Evolutionary conservation across 2,797 vertebrate genomes (phyloP).

Genomic region (Heliangelus exortis): DNA sequence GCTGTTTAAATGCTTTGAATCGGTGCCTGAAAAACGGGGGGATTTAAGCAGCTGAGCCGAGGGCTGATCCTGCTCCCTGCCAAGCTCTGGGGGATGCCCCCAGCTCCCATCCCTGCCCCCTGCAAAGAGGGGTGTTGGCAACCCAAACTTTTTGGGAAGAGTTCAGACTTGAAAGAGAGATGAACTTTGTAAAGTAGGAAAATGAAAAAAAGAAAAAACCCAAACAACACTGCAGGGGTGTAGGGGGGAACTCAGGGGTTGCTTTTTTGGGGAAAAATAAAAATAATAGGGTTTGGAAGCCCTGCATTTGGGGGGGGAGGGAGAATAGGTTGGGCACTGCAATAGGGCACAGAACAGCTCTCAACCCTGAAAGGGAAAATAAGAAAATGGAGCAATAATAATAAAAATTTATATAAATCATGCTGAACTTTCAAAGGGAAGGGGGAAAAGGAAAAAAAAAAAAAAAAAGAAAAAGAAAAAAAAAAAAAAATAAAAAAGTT

Average conservation of each 20-base stretch:
- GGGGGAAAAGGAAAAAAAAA: too few species aligned
- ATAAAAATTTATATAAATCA: not conserved
- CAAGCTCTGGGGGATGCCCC: not conserved
- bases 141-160: not conserved
- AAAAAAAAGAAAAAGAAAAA: too few species aligned
- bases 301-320: fast-evolving
- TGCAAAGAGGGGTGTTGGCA: not conserved
- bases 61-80: not conserved
- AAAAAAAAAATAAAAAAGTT: too few species aligned
- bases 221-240: fast-evolving
- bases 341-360: fast-evolving
- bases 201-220: not conserved
- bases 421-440: not conserved
- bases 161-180: not conserved
- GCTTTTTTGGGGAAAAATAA: not conserved
- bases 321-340: too few species aligned
- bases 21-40: not conserved
- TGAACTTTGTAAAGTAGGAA: not conserved
- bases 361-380: not conserved
- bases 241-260: not conserved
- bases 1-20: not conserved
- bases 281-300: not conserved
- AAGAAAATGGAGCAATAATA: not conserved
- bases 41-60: not conserved
- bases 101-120: not conserved